Evolutionary conservation across 2,888 invertebrate genomes (phyloP), one percentile per base, ranked within the genome.

Genomic region (Cheilosia grossa): DNA sequence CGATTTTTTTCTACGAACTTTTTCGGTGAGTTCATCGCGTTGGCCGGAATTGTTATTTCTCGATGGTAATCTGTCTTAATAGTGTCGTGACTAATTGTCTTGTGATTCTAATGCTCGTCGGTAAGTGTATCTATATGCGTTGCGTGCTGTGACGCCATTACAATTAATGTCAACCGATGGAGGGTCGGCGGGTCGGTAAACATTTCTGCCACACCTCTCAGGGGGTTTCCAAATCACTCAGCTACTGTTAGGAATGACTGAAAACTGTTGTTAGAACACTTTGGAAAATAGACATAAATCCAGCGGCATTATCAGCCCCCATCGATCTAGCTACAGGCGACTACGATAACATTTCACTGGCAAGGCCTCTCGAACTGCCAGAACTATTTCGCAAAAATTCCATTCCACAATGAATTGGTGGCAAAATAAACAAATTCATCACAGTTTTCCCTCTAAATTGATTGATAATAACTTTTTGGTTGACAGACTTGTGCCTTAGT

Each of bases 11-110:
- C 10, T 33, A 5, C 24, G 6, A 15, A 15, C n/a, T 51, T 40
- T 51, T 51, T 21, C 27, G 24, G 51, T 44, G 54, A 42, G 54
- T 54, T 42, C 54, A 49, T 63, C 15, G 49, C 30, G 51, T 21
- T 10, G 24, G n/a, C 30, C 19, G 17, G 19, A 49, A 30, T 49
- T 15, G 21, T 17, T 4, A 9, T 27, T 56, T 40, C 30, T 19
- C 33, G 54, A 44, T 56, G 19, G n/a, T 44, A 56, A 69, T 56
- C 56, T 56, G 13, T 56, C 56, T 56, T 21, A 56, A 56, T 54
- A n/a, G 30, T 49, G 58, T 58, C n/a, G 56, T 74, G 74, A 74
- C 64, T 74, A 74, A 74, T 64, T 74, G 64, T 27, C 40, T 47
- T 64, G 74, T 40, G 64, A 66, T 49, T 56, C 15, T 47, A n/a